Evolutionary conservation across 1,140 invertebrate genomes (phyloP).

Genomic region (Diabrotica undecimpunctata): DNA sequence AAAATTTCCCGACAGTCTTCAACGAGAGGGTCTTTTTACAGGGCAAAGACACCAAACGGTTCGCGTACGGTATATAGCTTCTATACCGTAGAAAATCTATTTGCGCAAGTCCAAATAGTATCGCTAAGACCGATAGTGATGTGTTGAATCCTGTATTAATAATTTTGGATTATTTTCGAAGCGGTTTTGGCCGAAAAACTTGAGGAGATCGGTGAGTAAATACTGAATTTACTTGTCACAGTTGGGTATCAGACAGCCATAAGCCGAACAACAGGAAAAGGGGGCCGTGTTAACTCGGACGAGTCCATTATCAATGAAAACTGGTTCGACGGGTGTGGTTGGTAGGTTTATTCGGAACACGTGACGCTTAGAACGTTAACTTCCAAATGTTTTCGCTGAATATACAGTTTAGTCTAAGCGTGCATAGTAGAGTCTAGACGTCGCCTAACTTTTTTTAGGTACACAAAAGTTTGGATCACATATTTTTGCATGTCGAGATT

Average conservation of each 20-base stretch:
- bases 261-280: conserved; percentile 18
- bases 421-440: conserved; percentile 20
- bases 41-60: conserved; percentile 36
- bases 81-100: conserved; percentile 23
- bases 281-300: conserved; percentile 36
- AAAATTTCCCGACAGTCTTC: conserved; percentile 27
- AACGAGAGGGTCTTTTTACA: conserved; percentile 38
- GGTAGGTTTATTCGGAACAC: conserved; percentile 14
- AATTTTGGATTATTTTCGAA: not conserved
- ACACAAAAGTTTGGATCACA: conserved; percentile 19
- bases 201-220: conserved; percentile 18
- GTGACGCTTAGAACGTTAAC: conserved; percentile 26
- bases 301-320: conserved; percentile 34
- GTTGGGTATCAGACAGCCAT: conserved; percentile 28
- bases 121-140: conserved; percentile 6
- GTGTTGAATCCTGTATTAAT: not conserved
- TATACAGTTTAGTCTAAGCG: conserved; percentile 24
- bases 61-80: conserved; percentile 31
- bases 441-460: conserved; percentile 25
- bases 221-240: conserved; percentile 19
- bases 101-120: conserved; percentile 16
- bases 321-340: conserved; percentile 33
- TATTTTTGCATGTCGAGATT: conserved; percentile 23
- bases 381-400: not conserved
- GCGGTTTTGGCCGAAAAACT: conserved; percentile 5